Conservation (phyloP, 1,140 invertebrate species). For the Adelges cooleyi region DNA sequence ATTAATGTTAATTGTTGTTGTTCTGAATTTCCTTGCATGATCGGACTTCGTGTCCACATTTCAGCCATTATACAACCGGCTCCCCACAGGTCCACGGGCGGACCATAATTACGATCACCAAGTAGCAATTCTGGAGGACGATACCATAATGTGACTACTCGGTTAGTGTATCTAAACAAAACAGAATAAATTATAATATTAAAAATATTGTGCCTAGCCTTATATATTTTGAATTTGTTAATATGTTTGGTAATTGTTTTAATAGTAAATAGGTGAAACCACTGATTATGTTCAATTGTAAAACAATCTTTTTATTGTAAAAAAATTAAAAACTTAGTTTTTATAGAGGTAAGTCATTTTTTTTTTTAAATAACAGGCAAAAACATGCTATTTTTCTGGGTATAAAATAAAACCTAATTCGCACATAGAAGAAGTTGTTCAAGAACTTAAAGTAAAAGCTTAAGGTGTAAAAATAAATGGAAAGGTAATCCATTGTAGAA, state of each 20-base stretch:
- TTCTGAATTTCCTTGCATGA: conserved; percentile 80
- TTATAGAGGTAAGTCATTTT: neutral
- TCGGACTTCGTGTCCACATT: conserved; percentile 87
- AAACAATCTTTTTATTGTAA: too few species aligned
- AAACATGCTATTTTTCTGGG: neutral
- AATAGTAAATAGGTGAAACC: too few species aligned
- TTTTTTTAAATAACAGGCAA: neutral
- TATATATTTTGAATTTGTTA: too few species aligned
- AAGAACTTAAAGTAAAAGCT: conserved; percentile 17
- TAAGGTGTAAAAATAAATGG: conserved; percentile 29
- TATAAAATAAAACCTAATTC: neutral
- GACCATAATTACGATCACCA: conserved; percentile 91
- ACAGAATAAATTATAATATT: conserved; percentile 8
- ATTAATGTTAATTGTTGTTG: conserved; percentile 93
- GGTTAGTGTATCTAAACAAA: conserved; percentile 71
- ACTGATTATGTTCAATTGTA: too few species aligned
- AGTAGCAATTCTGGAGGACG: conserved; percentile 78
- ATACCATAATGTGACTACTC: conserved; percentile 98
- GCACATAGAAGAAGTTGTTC: conserved; percentile 12
- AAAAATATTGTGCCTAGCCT: too few species aligned
- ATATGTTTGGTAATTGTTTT: too few species aligned
- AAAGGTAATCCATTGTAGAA: conserved; percentile 25
- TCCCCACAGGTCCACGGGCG: conserved; percentile 96
- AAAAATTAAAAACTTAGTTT: neutral
- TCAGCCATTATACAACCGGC: conserved; percentile 99